Evolutionary conservation across 2,888 invertebrate species (phyloP).

Genomic region (Pandemis heparana): DNA sequence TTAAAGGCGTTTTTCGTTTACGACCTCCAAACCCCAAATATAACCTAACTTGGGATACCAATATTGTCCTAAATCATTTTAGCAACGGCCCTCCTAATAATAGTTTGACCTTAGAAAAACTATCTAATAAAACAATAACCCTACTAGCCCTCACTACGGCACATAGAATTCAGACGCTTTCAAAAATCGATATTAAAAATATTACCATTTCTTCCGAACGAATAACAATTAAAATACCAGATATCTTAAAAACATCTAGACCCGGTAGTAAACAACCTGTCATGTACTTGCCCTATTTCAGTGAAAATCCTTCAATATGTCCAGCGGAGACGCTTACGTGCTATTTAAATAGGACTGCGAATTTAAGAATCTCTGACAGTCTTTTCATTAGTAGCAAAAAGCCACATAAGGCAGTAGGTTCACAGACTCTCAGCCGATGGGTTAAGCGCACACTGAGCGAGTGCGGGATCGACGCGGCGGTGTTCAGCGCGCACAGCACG

Average conservation of each 20-base stretch:
- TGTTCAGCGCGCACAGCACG: conserved; percentile 18
- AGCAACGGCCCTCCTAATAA: too few relatives aligned
- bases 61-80: too few relatives aligned
- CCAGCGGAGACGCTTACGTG: too few relatives aligned
- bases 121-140: conserved; percentile 4
- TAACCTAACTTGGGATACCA: conserved; percentile 7
- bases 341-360: neutral
- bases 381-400: conserved; percentile 12
- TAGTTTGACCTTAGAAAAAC: conserved; percentile 4
- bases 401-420: neutral
- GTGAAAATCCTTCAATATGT: too few relatives aligned
- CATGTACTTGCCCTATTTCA: too few relatives aligned
- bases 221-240: too few relatives aligned
- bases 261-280: too few relatives aligned
- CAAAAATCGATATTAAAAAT: too few relatives aligned
- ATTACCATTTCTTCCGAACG: too few relatives aligned
- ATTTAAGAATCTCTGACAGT: conserved; percentile 1
- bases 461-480: conserved; percentile 1
- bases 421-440: conserved; percentile 12
- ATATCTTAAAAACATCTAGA: too few relatives aligned
- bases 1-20: conserved; percentile 10
- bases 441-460: conserved; percentile 10
- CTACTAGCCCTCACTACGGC: conserved; percentile 15
- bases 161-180: conserved; percentile 24
- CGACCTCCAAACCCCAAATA: conserved; percentile 17